A percentile compares a stretch with the other conserved stretches of the same genome.
These are phyloP conservation scores for Corythaeola cristata DNA, from an alignment of 2,113 vertebrate species.

Conservation along the genomic window DNA sequence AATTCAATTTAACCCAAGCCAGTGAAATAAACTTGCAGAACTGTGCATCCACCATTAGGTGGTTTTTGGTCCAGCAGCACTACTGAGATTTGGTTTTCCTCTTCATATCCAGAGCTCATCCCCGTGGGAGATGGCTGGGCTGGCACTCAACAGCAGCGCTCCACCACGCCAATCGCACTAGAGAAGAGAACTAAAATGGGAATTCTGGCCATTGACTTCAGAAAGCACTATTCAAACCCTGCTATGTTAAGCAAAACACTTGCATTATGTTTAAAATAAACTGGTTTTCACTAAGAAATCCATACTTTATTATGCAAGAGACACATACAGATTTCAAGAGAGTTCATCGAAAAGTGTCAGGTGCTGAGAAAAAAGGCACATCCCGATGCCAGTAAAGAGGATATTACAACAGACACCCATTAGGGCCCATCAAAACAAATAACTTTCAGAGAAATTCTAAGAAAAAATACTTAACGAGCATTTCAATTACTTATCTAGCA, in stretches of 20 bases:
- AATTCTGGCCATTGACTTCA: not conserved
- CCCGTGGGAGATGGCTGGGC: not conserved
- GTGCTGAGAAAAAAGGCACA: not conserved
- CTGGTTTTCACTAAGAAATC: not conserved
- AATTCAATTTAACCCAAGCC: not conserved
- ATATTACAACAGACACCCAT: not conserved
- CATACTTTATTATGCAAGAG: not conserved
- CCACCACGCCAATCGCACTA: not conserved
- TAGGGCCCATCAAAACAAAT: not conserved
- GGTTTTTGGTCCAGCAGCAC: not conserved
- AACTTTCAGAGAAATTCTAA: not conserved
- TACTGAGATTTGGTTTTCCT: not conserved
- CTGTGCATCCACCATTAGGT: not conserved
- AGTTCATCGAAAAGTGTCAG: not conserved
- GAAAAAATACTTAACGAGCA: not conserved
- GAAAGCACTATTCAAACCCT: not conserved
- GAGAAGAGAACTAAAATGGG: not conserved
- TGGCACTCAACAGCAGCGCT: not conserved
- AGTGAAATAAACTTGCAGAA: not conserved
- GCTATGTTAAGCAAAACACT: not conserved
- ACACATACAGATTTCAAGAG: not conserved
- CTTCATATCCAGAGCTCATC: not conserved
- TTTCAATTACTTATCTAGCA: not conserved
- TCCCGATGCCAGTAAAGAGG: not conserved
- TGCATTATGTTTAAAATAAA: not conserved